Evolutionary conservation across 2,888 invertebrate species (phyloP), one percentile per base, ranked within the genome.

Genomic region (Polia nebulosa): DNA sequence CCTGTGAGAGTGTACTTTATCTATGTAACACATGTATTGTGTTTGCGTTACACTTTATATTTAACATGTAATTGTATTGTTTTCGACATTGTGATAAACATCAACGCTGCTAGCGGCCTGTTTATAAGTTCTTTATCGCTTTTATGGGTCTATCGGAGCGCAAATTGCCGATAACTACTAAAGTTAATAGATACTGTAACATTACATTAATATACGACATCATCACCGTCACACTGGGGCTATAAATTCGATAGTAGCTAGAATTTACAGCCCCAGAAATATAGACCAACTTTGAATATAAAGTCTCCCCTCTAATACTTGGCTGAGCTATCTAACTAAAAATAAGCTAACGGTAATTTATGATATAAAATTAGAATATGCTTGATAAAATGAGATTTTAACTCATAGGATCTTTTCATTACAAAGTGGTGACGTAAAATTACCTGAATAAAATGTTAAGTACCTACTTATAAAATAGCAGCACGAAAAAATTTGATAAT

Each of bases 91-190:
- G 65, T 72, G 72, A 64, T 80, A 76, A 69, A 76, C 79, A 78
- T 62, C 60, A 73, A 81, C 73, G 78, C 82, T 76, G 75, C 84
- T 81, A 83, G 72, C 78, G 76, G 78, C 80, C 79, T 80, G 81
- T 82, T 78, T 80, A 70, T 73, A 80, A 83, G 83, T 76, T 82
- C 72, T 81, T 82, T 79, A 82, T 83, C 73, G 83, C 75, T 87
- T 88, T 87, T 86, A 89, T 90, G 71, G 85, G 81, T 78, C 81
- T 82, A 83, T 88, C 82, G 75, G 70, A 78, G 86, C 78, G 86
- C 75, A 85, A 89, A 90, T 89, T 84, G 83, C 83, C 83, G 78
- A 78, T 88, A 88, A 90, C 85, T 85, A 85, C 85, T 65, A 73
- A 87, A 88, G 81, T 88, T 87, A 79, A 87, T 87, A 82, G 75